phyloP scores from a whole-genome alignment of 1,140 invertebrate species.

The Pseudomyrmex gracilis region DNA sequence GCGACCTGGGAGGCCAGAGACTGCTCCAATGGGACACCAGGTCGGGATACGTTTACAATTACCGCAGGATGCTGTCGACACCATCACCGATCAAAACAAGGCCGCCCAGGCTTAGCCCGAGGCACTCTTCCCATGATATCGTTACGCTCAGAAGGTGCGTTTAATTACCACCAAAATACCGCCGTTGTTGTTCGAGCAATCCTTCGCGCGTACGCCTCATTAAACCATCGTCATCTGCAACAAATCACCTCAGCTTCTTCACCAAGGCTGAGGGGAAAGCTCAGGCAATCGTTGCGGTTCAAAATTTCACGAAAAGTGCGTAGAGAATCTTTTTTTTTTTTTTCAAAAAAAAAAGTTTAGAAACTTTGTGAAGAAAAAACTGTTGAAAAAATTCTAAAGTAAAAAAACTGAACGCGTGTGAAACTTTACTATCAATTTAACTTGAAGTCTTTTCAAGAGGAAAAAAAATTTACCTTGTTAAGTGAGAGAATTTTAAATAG shows the following conservation, averaged over 20 bases:
- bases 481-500: too few species aligned
- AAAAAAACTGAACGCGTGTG: too few species aligned
- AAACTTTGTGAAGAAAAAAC: not conserved
- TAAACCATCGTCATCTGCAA: constrained; percentile 66
- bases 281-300: constrained; percentile 20
- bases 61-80: constrained; percentile 87
- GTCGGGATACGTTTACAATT: constrained; percentile 83
- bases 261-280: constrained; percentile 40
- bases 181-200: constrained; percentile 36
- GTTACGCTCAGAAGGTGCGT: constrained; percentile 83
- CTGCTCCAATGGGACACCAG: constrained; percentile 87
- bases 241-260: constrained; percentile 22
- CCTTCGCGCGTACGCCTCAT: constrained; percentile 71
- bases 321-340: not conserved
- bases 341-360: too few species aligned
- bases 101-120: constrained; percentile 85
- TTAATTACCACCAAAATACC: constrained; percentile 34
- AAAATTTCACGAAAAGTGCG: too few species aligned
- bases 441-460: too few species aligned
- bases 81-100: constrained; percentile 88
- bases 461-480: too few species aligned
- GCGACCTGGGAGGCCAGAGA: constrained; percentile 87
- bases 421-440: too few species aligned
- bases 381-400: not conserved
- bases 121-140: constrained; percentile 84